Base-by-base conservation (phyloP, 2,888 invertebrate genomes). In the Epirrhoe tristata region DNA sequence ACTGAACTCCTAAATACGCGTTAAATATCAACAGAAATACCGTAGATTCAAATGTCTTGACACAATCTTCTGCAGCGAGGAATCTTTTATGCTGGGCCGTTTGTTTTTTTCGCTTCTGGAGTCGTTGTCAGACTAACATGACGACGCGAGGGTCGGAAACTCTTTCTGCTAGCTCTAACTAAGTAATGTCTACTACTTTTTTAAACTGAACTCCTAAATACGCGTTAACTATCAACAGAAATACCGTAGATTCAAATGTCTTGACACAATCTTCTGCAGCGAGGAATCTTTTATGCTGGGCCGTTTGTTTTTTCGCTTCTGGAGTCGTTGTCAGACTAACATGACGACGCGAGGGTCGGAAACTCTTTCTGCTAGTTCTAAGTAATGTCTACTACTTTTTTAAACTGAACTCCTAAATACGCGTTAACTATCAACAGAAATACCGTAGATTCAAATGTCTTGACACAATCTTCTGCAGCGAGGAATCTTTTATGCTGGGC, bases 61-160 rank as follows among this genome's bases (percentile, higher is more conserved):
- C 17, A 24, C 17, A 17, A 10, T 5, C 5, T 52, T 50, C 7
- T 7, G 10, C 16, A 51, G 6, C 0, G 16, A 50, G 3, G 17
- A 8, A 12, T 0, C 53, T 17, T 3, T 54, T 0, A 4, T 1
- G 10, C 14, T 39, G 32, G 10, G n/a, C n/a, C n/a, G 59, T 50
- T 10, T 39, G 2, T 39, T 39, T 0, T n/a, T 54, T 65, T 36
- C 10, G 31, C 12, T 14, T 0, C 53, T 69, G 72, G 7, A 74
- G 60, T 0, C 71, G 67, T 14, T 60, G 63, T 69, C 74, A 74
- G 8, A 68, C 71, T 58, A 70, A 69, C 58, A 63, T 50, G 24
- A 79, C 74, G 14, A 86, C 82, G 75, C 84, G 82, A 67, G 88
- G 86, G 80, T 87, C 86, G 1, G 84, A 84, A n/a, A n/a, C n/a